Conservation (phyloP, 2,797 vertebrate genomes). For the Huso huso region DNA sequence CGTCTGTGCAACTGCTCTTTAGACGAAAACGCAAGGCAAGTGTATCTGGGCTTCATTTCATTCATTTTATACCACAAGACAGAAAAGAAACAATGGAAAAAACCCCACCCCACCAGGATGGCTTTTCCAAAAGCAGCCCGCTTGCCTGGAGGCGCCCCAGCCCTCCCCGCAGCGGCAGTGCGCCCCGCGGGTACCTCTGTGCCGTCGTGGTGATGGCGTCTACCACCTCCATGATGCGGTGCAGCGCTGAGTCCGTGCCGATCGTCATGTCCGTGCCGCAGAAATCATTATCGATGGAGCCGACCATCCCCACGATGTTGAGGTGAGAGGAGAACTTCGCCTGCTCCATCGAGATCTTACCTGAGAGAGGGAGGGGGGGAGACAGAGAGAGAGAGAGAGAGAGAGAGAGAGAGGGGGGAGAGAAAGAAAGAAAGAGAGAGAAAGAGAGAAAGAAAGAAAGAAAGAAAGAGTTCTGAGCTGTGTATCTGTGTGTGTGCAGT, state of each 20-base stretch:
- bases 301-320: constrained; percentile 87
- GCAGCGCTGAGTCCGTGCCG: constrained; percentile 86
- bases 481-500: too few relatives aligned
- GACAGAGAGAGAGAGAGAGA: background rate
- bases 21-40: too few relatives aligned
- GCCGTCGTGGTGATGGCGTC: constrained; percentile 92
- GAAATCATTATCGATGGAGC: constrained; percentile 92
- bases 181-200: constrained; percentile 68
- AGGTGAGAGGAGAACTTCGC: constrained; percentile 67
- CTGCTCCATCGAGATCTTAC: constrained; percentile 65
- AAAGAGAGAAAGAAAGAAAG: background rate
- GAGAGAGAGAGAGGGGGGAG: background rate
- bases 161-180: background rate
- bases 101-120: background rate
- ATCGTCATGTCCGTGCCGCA: constrained; percentile 93
- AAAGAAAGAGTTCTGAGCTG: background rate
- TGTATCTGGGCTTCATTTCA: too few relatives aligned
- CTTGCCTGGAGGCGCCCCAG: background rate
- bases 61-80: too few relatives aligned
- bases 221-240: constrained; percentile 90
- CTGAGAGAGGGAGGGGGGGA: constrained; percentile 38
- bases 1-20: too few relatives aligned
- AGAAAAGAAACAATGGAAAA: background rate
- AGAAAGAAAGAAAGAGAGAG: background rate
- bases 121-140: background rate